Conservation (phyloP, 2,113 vertebrate species). For the Gnathonemus echidnorhynchus region DNA sequence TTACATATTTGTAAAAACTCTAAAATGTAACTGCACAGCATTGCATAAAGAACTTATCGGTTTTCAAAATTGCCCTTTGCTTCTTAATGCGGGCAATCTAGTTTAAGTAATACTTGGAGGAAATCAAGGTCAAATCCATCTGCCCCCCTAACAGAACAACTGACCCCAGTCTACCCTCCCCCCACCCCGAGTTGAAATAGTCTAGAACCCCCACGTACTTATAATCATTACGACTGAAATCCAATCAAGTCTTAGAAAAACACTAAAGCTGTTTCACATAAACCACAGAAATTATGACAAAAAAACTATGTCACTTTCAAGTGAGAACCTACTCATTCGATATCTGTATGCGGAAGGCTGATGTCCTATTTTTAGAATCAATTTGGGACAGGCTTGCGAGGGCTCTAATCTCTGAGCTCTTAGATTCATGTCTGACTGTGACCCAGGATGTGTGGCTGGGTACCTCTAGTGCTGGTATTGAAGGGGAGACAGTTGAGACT, state of each 20-base stretch:
- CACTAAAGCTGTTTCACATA: background rate
- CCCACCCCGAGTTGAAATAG: background rate
- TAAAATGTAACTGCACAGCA: background rate
- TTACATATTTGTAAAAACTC: background rate
- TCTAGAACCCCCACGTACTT: background rate
- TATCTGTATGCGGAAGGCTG: background rate
- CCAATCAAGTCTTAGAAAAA: background rate
- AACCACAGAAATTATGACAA: background rate
- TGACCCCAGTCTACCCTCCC: background rate
- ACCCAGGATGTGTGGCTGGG: background rate
- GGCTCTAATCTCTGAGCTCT: constrained; percentile 1
- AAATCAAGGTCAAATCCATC: background rate
- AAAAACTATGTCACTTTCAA: background rate
- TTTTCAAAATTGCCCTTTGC: background rate
- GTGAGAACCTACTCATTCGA: background rate
- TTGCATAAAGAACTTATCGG: background rate
- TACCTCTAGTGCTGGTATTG: too few relatives aligned
- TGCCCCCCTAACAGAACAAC: background rate
- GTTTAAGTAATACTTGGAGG: too few relatives aligned
- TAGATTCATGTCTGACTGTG: background rate
- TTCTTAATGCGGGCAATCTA: background rate
- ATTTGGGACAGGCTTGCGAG: background rate
- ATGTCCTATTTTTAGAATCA: background rate
- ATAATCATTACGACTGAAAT: background rate
- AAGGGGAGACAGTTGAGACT: background rate